These are phyloP conservation scores for Ornithoptera priamus DNA, from an alignment of 2,888 invertebrate genomes.

Conservation along the genomic window DNA sequence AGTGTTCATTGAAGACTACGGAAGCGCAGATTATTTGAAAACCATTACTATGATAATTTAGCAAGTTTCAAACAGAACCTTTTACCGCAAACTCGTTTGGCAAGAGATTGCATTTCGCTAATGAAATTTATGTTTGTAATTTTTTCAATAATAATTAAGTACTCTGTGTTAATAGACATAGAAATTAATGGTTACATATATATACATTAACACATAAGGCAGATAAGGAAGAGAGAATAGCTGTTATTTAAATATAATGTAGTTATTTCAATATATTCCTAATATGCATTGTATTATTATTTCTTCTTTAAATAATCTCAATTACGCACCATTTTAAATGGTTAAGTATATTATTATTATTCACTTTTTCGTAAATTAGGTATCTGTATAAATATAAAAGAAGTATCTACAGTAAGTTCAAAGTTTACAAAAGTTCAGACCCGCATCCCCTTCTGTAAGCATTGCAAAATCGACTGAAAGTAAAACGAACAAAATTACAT, in stretches of 20 bases:
- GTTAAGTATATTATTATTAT: not conserved
- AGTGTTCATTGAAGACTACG: not conserved
- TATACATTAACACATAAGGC: no score
- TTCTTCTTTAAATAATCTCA: no score
- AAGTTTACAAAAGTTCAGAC: not conserved
- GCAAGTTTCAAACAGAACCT: conserved; percentile 12
- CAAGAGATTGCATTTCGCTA: conserved; percentile 13
- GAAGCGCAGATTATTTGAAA: not conserved
- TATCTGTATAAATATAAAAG: not conserved
- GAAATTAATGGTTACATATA: no score
- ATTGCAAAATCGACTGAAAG: conserved; percentile 1
- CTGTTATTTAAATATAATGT: no score
- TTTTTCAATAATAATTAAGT: no score
- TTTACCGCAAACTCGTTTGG: conserved; percentile 18
- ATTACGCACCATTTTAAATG: no score
- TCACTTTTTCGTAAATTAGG: no score
- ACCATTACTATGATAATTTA: conserved; percentile 12
- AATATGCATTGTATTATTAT: no score
- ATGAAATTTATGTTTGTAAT: conserved; percentile 3
- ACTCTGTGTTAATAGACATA: not conserved
- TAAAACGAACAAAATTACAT: not conserved
- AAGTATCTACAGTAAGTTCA: not conserved
- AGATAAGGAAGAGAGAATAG: no score
- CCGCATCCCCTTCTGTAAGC: not conserved
- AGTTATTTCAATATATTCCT: no score